A percentile compares a stretch with the other conserved stretches of the same genome.
Conservation (phyloP, 2,113 vertebrate species). For the Scophthalmus maximus region DNA sequence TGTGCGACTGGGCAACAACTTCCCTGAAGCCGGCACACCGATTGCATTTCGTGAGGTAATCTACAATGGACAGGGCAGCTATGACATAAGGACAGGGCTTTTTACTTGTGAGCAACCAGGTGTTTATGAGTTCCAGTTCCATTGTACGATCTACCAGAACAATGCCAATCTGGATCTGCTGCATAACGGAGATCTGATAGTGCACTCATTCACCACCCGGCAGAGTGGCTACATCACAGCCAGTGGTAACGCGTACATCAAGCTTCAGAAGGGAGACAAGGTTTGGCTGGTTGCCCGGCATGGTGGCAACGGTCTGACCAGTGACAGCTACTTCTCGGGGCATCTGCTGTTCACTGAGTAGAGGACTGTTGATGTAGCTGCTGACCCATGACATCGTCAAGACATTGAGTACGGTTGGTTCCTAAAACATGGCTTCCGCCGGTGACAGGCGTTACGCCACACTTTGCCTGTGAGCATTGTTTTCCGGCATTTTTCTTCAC, state of each 20-base stretch:
- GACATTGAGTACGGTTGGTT: too few species aligned
- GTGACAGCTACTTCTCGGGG: conserved; percentile 68
- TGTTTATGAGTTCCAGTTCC: conserved; percentile 74
- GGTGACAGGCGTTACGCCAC: too few species aligned
- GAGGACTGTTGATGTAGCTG: not conserved
- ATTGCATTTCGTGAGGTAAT: conserved; percentile 50
- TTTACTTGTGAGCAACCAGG: conserved; percentile 68
- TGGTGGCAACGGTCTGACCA: conserved; percentile 21
- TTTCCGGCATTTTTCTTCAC: too few species aligned
- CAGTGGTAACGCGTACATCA: conserved; percentile 53
- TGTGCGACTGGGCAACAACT: conserved; percentile 51
- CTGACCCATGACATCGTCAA: not conserved
- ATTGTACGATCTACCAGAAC: conserved; percentile 14
- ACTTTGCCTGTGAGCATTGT: too few species aligned
- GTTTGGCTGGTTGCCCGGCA: conserved; percentile 53
- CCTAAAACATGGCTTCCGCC: too few species aligned
- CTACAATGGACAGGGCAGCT: conserved; percentile 70
- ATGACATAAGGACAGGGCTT: conserved; percentile 43
- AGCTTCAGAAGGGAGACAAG: conserved; percentile 46
- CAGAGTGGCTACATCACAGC: conserved; percentile 27
- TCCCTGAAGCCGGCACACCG: not conserved
- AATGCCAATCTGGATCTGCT: conserved; percentile 49
- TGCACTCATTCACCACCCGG: conserved; percentile 64
- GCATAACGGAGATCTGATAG: conserved; percentile 21
- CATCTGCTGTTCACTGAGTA: conserved; percentile 63